Conservation (phyloP, 2,888 invertebrate species). For the Petrolisthes manimaculis region DNA sequence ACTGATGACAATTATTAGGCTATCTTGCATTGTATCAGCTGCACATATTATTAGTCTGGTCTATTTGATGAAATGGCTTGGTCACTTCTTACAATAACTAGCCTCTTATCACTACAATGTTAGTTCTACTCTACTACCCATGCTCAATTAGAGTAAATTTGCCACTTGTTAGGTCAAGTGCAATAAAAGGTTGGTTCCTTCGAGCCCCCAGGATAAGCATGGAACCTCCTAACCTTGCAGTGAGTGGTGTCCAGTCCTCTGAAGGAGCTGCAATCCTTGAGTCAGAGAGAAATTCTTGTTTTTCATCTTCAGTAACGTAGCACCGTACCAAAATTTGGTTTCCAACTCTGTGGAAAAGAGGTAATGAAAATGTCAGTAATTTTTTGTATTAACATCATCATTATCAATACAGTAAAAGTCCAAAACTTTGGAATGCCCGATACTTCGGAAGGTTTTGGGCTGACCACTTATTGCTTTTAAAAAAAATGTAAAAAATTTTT, state of each 20-base stretch:
- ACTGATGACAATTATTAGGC: too few species aligned
- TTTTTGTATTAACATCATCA: background rate
- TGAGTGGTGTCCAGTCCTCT: slow-evolving; percentile 45
- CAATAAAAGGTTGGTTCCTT: slow-evolving; percentile 53
- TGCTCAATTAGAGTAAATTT: slow-evolving; percentile 50
- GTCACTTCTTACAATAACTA: too few species aligned
- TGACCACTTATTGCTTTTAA: too few species aligned
- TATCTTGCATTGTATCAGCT: too few species aligned
- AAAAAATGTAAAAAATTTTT: too few species aligned
- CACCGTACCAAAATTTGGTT: slow-evolving; percentile 34
- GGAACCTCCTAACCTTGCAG: slow-evolving; percentile 38
- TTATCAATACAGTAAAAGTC: too few species aligned
- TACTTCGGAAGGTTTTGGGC: too few species aligned
- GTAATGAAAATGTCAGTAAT: background rate
- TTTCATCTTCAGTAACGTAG: slow-evolving; percentile 46
- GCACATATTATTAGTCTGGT: too few species aligned
- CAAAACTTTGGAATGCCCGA: too few species aligned
- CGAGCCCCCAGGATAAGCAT: slow-evolving; percentile 50
- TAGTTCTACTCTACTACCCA: background rate
- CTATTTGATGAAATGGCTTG: too few species aligned
- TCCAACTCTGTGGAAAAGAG: slow-evolving; percentile 29
- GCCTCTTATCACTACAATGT: background rate
- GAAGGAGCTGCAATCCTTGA: slow-evolving; percentile 38
- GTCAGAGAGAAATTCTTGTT: slow-evolving; percentile 47
- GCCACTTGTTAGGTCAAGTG: slow-evolving; percentile 42